phyloP scores from a whole-genome alignment of 1,140 invertebrate species.

The Tetramorium simillimum region DNA sequence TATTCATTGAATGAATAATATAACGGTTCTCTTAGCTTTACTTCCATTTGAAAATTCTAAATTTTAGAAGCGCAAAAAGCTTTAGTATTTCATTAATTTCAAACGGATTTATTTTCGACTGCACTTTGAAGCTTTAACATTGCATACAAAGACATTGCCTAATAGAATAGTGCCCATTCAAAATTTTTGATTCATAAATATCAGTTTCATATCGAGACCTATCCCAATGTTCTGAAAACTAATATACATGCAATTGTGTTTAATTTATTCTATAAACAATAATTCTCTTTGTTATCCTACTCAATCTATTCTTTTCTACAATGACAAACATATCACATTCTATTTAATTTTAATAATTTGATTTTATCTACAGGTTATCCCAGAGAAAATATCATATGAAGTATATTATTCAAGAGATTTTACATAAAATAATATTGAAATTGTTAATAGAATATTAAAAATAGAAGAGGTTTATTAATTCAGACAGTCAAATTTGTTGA shows the following conservation, averaged over 20 bases:
- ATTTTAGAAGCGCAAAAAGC: constrained; percentile 10
- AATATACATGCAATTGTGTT: not conserved
- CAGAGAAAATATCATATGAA: not conserved
- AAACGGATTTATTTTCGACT: not conserved
- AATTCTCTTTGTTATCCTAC: not conserved
- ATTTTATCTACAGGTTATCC: not conserved
- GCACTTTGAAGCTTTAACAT: not conserved
- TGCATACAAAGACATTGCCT: not conserved
- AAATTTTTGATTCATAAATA: not conserved
- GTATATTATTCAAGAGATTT: not conserved
- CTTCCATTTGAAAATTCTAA: not conserved
- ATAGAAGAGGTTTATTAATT: not conserved
- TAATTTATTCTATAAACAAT: constrained; percentile 1
- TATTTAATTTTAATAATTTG: not conserved
- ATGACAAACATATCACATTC: constrained; percentile 7
- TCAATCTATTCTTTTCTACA: constrained; percentile 1
- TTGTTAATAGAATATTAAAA: not conserved
- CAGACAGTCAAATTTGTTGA: not conserved
- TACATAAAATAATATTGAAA: constrained; percentile 7
- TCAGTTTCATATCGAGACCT: not conserved
- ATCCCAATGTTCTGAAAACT: not conserved
- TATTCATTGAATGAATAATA: not conserved
- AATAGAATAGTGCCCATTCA: not conserved
- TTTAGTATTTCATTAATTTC: not conserved
- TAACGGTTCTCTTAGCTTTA: not conserved